phyloP scores from a whole-genome alignment of 1,140 invertebrate species.

The Popillia japonica region DNA sequence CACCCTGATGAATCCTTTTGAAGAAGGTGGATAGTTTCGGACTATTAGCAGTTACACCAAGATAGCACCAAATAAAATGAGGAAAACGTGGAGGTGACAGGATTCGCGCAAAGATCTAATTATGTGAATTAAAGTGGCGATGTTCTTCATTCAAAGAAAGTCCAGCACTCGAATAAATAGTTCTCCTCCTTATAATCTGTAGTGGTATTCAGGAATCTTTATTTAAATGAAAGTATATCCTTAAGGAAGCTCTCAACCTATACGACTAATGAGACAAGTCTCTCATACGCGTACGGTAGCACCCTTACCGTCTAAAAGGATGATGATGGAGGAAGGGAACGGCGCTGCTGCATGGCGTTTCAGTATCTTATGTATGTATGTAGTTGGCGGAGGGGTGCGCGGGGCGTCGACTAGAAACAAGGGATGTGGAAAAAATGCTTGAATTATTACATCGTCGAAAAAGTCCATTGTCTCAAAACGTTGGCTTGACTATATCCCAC shows the following conservation, averaged over 20 bases:
- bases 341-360: background rate
- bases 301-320: background rate
- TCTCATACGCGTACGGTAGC: background rate
- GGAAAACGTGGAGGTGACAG: background rate
- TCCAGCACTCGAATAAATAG: background rate
- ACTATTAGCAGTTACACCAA: no score
- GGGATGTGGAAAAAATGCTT: constrained; percentile 1
- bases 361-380: background rate
- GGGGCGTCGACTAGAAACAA: no score
- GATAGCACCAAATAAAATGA: no score
- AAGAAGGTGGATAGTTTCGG: no score
- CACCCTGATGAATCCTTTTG: no score
- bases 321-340: background rate
- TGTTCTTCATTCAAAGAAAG: background rate
- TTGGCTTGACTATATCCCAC: background rate
- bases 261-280: background rate
- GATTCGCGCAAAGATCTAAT: background rate
- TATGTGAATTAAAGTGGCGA: background rate
- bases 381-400: background rate
- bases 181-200: background rate
- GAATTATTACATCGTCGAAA: background rate
- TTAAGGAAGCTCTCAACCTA: background rate
- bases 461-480: constrained; percentile 9
- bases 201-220: background rate
- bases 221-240: constrained; percentile 1